Evolutionary conservation across 2,888 invertebrate genomes (phyloP), one percentile per base, ranked within the genome.

Genomic region (Xylocampa areola): DNA sequence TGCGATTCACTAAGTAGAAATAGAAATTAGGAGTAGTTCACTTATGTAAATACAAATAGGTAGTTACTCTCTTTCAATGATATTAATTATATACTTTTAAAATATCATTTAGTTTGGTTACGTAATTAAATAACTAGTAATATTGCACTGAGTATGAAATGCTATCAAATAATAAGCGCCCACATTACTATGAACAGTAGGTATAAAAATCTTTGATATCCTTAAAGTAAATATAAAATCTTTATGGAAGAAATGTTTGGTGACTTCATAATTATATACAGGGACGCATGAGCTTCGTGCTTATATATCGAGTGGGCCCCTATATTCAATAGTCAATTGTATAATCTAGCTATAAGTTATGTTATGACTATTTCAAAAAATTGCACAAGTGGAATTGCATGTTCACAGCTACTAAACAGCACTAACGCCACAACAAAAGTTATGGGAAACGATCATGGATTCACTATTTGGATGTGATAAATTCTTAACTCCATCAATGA

Each of bases 71-170:
- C 87, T 88, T 88, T 89, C 85, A 83, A 84, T 89, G 91, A 92
- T 90, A 91, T 92, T 90, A 87, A 88, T 91, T 90, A 90, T 84
- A 86, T 83, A 86, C 78, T 84, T 82, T 88, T 92, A 91, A 92
- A 90, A 92, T 94, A 94, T 93, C 91, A 85, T 94, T 94, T 94
- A 94, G 94, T 94, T 94, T 94, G 94, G 94, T 94, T 94, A 94
- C 94, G 93, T 94, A 91, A 94, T 94, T 94, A 94, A 92, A 94
- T 94, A 94, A 94, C 94, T 94, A 94, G 94, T 93, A 94, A 94
- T 94, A 94, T 94, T 94, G 94, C 94, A 94, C 94, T 94, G 94
- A 94, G 94, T 94, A 94, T 94, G 94, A 94, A 93, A 92, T 91
- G 90, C 91, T 91, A 93, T 92, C 87, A 94, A 94, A 94, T 93